These are phyloP conservation scores for Disparrhopalites patrizii DNA, from an alignment of 2,888 invertebrate genomes.

Conservation along the genomic window DNA sequence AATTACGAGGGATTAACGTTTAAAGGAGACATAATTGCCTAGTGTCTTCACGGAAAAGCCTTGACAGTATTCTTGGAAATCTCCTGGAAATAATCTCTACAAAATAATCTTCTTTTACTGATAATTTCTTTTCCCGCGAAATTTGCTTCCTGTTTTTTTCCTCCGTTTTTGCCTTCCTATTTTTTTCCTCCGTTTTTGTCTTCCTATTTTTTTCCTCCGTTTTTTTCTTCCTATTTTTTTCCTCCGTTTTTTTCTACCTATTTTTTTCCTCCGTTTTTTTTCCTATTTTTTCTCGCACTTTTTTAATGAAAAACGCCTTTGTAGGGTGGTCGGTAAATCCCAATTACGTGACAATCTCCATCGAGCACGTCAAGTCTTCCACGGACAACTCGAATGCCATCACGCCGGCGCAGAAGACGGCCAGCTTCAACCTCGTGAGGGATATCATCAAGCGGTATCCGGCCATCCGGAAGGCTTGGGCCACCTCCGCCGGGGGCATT, in stretches of 20 bases:
- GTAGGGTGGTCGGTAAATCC: conserved; percentile 40
- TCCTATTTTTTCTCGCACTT: background rate
- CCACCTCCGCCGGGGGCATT: conserved; percentile 35
- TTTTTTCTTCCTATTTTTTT: background rate
- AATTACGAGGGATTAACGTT: no score
- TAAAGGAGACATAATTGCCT: no score
- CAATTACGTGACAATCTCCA: conserved; percentile 41
- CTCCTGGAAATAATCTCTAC: no score
- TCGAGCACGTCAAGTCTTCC: conserved; percentile 37
- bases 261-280: background rate
- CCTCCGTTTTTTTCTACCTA: background rate
- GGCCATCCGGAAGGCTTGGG: conserved; percentile 32
- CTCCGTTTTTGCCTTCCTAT: no score
- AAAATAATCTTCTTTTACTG: no score
- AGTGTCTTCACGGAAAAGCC: no score
- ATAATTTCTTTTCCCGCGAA: no score
- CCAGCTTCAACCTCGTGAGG: conserved; percentile 36
- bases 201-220: no score
- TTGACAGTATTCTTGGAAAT: no score
- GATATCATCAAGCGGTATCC: conserved; percentile 39
- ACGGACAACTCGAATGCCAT: conserved; percentile 41
- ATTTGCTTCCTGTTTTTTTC: no score
- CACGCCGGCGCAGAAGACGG: conserved; percentile 32
- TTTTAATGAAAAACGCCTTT: background rate
- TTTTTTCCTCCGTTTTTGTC: no score